Percentiles rank a stretch among this genome's conserved stretches.
Evolutionary conservation across 2,888 invertebrate species (phyloP).

Genomic region (Latrodectus hesperus): DNA sequence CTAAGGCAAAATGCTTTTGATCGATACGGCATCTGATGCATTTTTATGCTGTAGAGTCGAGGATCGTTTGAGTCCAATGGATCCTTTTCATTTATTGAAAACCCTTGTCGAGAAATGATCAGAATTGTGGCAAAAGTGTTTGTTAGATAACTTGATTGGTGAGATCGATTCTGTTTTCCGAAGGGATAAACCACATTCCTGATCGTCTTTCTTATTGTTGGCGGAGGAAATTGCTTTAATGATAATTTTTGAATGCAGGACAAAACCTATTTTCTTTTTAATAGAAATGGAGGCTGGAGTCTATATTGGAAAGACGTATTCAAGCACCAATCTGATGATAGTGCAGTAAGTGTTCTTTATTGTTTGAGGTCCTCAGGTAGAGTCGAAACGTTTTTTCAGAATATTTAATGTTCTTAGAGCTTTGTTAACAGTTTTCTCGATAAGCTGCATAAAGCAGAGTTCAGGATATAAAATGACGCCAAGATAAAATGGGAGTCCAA

Average conservation of each 20-base stretch:
- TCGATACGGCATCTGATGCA: not conserved
- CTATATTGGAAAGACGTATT: constrained; percentile 22
- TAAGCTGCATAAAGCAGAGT: constrained; percentile 6
- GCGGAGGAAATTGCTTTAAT: not conserved
- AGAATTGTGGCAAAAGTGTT: not conserved
- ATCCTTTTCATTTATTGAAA: not conserved
- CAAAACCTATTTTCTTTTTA: not conserved
- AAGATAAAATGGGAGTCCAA: not conserved
- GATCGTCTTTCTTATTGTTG: not conserved
- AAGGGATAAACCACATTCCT: not conserved
- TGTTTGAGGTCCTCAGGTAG: not conserved
- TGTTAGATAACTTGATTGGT: not conserved
- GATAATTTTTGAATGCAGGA: not conserved
- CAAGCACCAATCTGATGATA: not conserved
- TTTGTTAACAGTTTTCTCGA: not conserved
- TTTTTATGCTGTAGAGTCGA: not conserved
- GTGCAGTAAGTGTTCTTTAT: not conserved
- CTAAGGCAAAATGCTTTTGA: not conserved
- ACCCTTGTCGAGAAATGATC: not conserved
- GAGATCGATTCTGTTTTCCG: not conserved
- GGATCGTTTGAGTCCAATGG: not conserved
- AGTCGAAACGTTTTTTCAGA: not conserved
- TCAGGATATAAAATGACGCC: not conserved
- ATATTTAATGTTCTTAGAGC: constrained; percentile 8
- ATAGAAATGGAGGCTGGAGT: not conserved